Conservation (phyloP, 2,113 vertebrate genomes). For the Chauna torquata region DNA sequence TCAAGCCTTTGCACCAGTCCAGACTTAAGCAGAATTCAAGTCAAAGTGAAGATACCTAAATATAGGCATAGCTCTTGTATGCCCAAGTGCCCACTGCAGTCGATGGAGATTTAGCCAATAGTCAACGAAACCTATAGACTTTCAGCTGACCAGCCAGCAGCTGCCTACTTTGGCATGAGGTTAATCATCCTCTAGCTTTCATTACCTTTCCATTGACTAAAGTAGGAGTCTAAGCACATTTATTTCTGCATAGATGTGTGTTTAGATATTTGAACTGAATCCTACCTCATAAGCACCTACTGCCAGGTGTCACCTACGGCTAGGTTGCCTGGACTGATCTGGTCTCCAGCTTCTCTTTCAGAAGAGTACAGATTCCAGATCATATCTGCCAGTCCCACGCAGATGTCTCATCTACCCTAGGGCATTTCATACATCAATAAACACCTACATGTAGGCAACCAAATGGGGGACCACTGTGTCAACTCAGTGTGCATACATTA, state of each 20-base stretch:
- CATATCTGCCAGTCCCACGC: not conserved
- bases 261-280: not conserved
- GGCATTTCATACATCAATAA: not conserved
- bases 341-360: not conserved
- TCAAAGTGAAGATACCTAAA: not conserved
- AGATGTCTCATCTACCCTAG: not conserved
- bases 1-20: not conserved
- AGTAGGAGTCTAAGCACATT: not conserved
- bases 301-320: not conserved
- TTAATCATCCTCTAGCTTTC: not conserved
- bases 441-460: not conserved
- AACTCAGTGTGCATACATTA: not conserved
- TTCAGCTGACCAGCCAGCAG: not conserved
- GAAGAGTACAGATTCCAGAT: not conserved
- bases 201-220: not conserved
- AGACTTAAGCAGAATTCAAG: not conserved
- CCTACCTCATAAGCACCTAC: rapidly evolving
- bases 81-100: not conserved
- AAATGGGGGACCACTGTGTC: not conserved
- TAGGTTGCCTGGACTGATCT: not conserved
- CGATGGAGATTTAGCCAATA: not conserved
- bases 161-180: not conserved
- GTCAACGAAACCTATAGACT: not conserved
- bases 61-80: not conserved
- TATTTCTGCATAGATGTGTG: not conserved